Evolutionary conservation across 2,113 vertebrate species (phyloP), one percentile per base, ranked within the genome.

Genomic region (Planiliza haematocheilus): DNA sequence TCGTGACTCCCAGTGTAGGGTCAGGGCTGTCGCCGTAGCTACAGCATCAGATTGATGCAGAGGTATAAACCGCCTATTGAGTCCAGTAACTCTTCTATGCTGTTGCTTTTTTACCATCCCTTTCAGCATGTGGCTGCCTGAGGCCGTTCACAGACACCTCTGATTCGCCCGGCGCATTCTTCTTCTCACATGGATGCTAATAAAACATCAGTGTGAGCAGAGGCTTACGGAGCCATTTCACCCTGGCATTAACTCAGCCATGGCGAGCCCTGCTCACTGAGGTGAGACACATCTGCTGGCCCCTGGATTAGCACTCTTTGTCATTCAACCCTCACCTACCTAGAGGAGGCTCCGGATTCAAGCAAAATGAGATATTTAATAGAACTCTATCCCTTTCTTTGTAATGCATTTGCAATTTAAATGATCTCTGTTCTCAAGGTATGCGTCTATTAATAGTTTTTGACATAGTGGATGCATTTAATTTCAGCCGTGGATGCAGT

Each of bases 161-260:
- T 64, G 53, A 63, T 69, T 66, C 52, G 21, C 36, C 57, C 3
- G 8, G 8, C 39, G 42, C 58, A 83, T n/a, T n/a, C n/a, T 86
- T 84, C 74, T 81, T 87, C 58, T 77, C 86, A 84, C 72, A 43
- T 20, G 51, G 56, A 49, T 24, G 48, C 77, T 82, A 91, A 91
- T 91, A 81, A 84, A 86, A 87, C 76, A 59, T 36, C 34, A 20
- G 50, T 20, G 53, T 72, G 76, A 60, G 66, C 16, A 9, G 57
- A 63, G 57, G 62, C 50, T 75, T 30, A 38, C 1, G 13, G 17
- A 70, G 46, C 14, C 48, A 41, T 70, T 60, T 69, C 56, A 68
- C 30, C 21, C 17, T 16, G 38, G 38, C 77, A 59, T 45, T 62
- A 41, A 17, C 43, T 49, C 21, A 30, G 58, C 43, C 34, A 37